Evolutionary conservation across 2,888 invertebrate species (phyloP).

Genomic region (Apamea crenata): DNA sequence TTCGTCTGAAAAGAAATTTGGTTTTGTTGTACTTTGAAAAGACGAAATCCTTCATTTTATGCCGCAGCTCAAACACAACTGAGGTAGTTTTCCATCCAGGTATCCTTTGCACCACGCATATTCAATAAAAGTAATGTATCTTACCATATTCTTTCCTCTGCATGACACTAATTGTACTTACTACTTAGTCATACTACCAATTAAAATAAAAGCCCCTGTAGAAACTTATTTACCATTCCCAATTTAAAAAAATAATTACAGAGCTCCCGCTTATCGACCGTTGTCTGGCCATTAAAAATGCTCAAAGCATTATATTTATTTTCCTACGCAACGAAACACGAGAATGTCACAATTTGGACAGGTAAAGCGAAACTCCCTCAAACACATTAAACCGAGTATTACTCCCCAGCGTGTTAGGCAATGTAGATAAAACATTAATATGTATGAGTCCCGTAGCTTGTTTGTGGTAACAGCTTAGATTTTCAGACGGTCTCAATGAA

Average conservation of each 20-base stretch:
- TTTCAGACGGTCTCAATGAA: constrained; percentile 84
- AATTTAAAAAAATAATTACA: constrained; percentile 46
- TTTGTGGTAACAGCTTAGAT: constrained; percentile 85
- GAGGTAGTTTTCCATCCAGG: neutral
- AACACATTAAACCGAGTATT: constrained; percentile 83
- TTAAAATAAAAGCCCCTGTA: neutral
- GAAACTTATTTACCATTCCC: neutral
- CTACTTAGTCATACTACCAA: neutral
- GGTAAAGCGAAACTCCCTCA: constrained; percentile 81
- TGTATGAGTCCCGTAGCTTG: constrained; percentile 85
- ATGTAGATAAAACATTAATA: constrained; percentile 88
- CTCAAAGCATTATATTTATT: constrained; percentile 52
- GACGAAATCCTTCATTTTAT: neutral
- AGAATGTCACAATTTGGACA: constrained; percentile 71
- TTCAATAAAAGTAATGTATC: neutral
- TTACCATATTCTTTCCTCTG: neutral
- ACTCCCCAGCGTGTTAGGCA: constrained; percentile 80
- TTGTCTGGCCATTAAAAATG: constrained; percentile 38
- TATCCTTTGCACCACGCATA: neutral
- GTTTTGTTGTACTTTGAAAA: neutral
- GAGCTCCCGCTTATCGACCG: constrained; percentile 30
- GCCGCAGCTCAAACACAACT: neutral
- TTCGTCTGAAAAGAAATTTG: neutral
- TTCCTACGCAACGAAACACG: constrained; percentile 45
- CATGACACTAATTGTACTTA: neutral